Evolutionary conservation across 2,113 vertebrate genomes (phyloP).

Genomic region (Psettodes erumei): DNA sequence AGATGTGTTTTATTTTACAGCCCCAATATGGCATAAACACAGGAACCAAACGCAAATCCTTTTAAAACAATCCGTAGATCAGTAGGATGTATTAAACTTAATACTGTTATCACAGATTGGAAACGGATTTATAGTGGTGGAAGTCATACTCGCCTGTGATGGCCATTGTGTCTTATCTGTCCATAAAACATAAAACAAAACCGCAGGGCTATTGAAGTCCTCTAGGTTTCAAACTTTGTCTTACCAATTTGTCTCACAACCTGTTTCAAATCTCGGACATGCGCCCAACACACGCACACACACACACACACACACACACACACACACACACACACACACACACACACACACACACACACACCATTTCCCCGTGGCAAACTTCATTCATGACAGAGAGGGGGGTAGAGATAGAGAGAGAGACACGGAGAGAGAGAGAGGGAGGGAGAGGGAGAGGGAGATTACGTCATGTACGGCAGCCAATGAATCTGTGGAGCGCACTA

Average conservation of each 20-base stretch:
- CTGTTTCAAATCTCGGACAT: not conserved
- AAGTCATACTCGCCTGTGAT: not conserved
- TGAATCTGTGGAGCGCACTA: slow-evolving; percentile 73
- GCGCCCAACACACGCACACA: not conserved
- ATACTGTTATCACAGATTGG: not conserved
- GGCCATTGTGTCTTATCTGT: not conserved
- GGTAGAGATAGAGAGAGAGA: not conserved
- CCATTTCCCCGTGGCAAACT: slow-evolving; percentile 51
- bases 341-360: slow-evolving; percentile 26
- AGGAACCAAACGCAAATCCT: too few relatives aligned
- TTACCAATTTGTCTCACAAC: not conserved
- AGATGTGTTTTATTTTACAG: not conserved
- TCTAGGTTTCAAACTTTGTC: not conserved
- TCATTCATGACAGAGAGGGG: slow-evolving; percentile 67
- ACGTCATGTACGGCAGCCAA: slow-evolving; percentile 78
- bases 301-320: slow-evolving; percentile 2
- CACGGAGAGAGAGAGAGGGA: slow-evolving; percentile 9
- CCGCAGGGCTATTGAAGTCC: not conserved
- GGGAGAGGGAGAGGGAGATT: slow-evolving; percentile 27
- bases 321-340: slow-evolving; percentile 33
- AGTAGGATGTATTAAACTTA: not conserved
- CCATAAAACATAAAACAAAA: slow-evolving; percentile 14
- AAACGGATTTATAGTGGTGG: not conserved
- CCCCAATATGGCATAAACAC: not conserved
- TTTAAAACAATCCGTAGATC: not conserved